These are phyloP conservation scores for Dicerorhinus sumatrensis DNA, from an alignment of 2,113 vertebrate genomes.

Conservation along the genomic window DNA sequence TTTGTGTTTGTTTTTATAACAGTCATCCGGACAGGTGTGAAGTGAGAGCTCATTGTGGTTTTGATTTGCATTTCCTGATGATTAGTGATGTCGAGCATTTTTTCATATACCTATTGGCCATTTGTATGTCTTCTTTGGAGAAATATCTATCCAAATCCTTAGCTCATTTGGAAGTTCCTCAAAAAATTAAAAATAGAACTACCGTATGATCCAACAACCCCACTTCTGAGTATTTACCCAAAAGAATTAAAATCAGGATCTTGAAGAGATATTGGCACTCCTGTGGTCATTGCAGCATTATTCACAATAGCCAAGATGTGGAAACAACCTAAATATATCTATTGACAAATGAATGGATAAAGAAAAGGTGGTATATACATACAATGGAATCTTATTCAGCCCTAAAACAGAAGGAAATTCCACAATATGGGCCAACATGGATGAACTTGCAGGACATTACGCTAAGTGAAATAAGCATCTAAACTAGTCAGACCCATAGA, in stretches of 20 bases:
- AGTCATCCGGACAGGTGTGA: background rate
- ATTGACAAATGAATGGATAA: background rate
- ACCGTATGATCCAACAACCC: background rate
- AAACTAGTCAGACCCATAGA: background rate
- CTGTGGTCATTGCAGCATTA: background rate
- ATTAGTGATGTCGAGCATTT: background rate
- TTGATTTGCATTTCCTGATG: background rate
- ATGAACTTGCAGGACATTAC: background rate
- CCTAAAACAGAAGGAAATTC: background rate
- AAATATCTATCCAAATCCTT: background rate
- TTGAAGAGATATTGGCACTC: background rate
- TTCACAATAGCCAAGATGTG: background rate
- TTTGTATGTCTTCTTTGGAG: background rate
- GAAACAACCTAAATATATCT: background rate
- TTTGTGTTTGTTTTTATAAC: background rate
- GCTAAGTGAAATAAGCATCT: background rate
- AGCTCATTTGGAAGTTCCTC: background rate
- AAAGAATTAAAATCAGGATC: background rate
- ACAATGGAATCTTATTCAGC: background rate
- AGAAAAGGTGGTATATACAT: background rate
- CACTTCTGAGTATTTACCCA: background rate
- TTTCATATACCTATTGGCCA: background rate
- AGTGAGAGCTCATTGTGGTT: background rate
- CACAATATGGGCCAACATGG: fast-evolving
- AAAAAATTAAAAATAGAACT: background rate